Evolutionary conservation across 1,140 invertebrate genomes (phyloP), one percentile per base, ranked within the genome.

Genomic region (Eurosta solidaginis): DNA sequence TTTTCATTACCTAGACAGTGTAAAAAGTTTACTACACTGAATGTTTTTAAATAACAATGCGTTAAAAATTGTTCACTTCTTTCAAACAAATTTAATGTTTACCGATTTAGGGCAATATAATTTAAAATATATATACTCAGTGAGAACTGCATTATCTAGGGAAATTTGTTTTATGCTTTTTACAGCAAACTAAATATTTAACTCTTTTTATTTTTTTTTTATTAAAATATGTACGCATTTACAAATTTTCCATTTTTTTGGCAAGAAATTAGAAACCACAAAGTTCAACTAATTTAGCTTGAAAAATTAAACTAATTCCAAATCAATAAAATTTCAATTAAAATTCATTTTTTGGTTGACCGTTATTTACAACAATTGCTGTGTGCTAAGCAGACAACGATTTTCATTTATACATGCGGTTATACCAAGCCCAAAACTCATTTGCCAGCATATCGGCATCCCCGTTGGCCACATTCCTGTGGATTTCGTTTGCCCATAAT

Each of bases 331-430:
- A 68, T 68, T 68, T 40, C 59, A 68, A 27, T 40, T 22, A 36
- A 36, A 42, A 68, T 40, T 68, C 27, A 40, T 20, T 68, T n/a
- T 68, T 68, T 20, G 59, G 59, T 68, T 42, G n/a, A 68, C 59
- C 59, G 3, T 33, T 33, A 40, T 4, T 20, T 3, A n/a, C 33
- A 27, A 22, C 59, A 40, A 6, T 17, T 20, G 2, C 59, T 9
- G 33, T 17, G 17, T 22, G 14, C 33, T 7, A 17, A 7, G 59
- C 59, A 68, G 40, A 40, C n/a, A n/a, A 17, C 33, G 20, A n/a
- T 9, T 40, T 10, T 10, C 27, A 14, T 59, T 29, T 52, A 22
- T 22, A 54, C 50, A 29, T 40, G 33, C 10, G 59, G 59, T 20
- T 59, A 33, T 6, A 20, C n/a, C 59, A n/a, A n/a, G 33, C 59